A percentile compares a stretch with the other conserved stretches of the same genome.
Evolutionary conservation across 2,113 vertebrate species (phyloP).

Genomic region (Rhipidura dahli): DNA sequence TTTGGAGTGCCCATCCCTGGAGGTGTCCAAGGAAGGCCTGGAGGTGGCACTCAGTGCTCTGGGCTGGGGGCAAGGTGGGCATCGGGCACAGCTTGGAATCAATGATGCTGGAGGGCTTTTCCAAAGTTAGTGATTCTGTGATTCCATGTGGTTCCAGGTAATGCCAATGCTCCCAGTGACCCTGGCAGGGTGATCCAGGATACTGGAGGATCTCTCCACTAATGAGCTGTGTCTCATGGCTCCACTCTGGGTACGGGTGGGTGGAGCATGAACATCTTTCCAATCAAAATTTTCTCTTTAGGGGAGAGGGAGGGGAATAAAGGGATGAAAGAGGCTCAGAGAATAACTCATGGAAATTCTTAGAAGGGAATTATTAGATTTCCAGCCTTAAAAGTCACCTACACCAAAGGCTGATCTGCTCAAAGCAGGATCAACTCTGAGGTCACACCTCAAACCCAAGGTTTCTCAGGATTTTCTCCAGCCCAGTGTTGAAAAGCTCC

Average conservation of each 20-base stretch:
- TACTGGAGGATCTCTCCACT: background rate
- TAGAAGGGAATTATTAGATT: background rate
- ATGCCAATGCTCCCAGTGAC: background rate
- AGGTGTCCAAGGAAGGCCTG: accelerated
- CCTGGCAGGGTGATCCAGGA: background rate
- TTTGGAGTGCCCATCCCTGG: background rate
- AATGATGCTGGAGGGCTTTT: accelerated
- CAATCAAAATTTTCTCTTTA: background rate
- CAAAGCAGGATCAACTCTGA: background rate
- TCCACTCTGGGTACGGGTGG: accelerated
- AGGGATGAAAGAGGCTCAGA: background rate
- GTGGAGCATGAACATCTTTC: background rate
- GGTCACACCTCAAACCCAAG: background rate
- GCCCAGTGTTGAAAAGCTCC: background rate
- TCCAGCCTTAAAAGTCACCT: no score
- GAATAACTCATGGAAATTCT: background rate
- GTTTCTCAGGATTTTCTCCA: background rate
- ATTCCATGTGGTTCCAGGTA: background rate
- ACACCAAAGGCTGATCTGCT: background rate
- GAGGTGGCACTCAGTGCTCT: background rate
- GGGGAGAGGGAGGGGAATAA: background rate
- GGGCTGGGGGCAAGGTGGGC: background rate
- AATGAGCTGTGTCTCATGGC: background rate
- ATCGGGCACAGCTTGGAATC: accelerated
- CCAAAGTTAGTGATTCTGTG: background rate